These are phyloP conservation scores for Penaeus vannamei DNA, from an alignment of 1,140 invertebrate genomes.

Conservation along the genomic window DNA sequence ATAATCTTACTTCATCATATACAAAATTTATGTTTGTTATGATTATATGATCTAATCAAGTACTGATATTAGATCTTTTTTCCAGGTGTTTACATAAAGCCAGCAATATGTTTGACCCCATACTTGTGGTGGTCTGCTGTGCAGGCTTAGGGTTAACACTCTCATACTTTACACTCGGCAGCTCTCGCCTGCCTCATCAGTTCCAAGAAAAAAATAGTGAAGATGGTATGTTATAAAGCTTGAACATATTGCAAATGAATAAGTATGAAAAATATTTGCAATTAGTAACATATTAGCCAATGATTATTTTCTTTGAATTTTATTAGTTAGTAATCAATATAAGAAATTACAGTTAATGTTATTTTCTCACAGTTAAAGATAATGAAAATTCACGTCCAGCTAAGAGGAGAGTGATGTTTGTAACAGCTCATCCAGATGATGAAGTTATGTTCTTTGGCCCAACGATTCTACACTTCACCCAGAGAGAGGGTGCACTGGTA, in stretches of 20 bases:
- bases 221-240: not conserved
- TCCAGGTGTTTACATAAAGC: no score
- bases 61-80: no score
- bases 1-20: no score
- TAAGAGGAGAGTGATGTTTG: slow-evolving; percentile 79
- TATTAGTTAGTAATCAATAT: not conserved
- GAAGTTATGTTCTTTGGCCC: slow-evolving; percentile 99
- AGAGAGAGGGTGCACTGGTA: slow-evolving; percentile 75
- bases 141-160: slow-evolving; percentile 52
- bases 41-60: no score
- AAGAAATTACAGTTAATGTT: not conserved
- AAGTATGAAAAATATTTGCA: no score
- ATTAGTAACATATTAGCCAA: no score
- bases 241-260: no score
- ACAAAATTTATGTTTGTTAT: no score
- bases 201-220: not conserved
- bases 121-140: slow-evolving; percentile 57
- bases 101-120: slow-evolving; percentile 48
- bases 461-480: slow-evolving; percentile 81
- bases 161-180: slow-evolving; percentile 49
- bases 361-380: not conserved
- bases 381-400: not conserved
- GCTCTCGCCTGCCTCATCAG: slow-evolving; percentile 36
- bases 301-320: no score
- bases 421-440: slow-evolving; percentile 96